Evolutionary conservation across 2,888 invertebrate genomes (phyloP), one percentile per base, ranked within the genome.

Genomic region (Poecilobothrus nobilitatus): DNA sequence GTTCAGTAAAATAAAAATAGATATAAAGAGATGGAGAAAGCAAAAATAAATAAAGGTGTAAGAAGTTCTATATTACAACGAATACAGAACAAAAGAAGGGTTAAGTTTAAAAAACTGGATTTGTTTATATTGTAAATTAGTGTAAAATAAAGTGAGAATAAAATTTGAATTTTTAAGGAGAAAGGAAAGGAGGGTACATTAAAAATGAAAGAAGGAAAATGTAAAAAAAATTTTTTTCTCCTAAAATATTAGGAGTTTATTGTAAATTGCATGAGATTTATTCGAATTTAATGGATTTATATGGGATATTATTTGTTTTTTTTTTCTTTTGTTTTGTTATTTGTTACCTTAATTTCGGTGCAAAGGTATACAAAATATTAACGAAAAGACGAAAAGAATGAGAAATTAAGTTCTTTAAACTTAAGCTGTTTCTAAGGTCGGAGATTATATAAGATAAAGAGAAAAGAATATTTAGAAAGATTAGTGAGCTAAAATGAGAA

Each of bases 221-320:
- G 7, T 37, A 37, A 10, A 7, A 10, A n/a, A 10, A 10, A 10
- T 37, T 37, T 37, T 7, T 37, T 37, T 37, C 12, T 37, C 37
- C 12, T 37, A 12, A 27, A 27, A 27, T 27, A 27, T 27, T 27
- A 27, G 27, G 27, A 37, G 8, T 53, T 53, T 18, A 53, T 53
- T 12, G 15, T 53, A 53, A 53, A 53, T 53, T 53, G 18, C 7
- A 18, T 53, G 7, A 53, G 53, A 15, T 53, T 53, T 12, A 53
- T 53, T 53, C 53, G 18, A 53, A 53, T 53, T 53, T 53, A 53
- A 53, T 53, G 53, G 53, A n/a, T 53, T 53, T 53, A 53, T 12
- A 53, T 53, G 1, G 3, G 2, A 5, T 2, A 53, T 18, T 53
- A 6, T 53, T 10, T 7, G 2, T 37, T 37, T 37, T 3, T 37